Evolutionary conservation across 2,113 vertebrate genomes (phyloP).

Genomic region (Mesitornis unicolor): DNA sequence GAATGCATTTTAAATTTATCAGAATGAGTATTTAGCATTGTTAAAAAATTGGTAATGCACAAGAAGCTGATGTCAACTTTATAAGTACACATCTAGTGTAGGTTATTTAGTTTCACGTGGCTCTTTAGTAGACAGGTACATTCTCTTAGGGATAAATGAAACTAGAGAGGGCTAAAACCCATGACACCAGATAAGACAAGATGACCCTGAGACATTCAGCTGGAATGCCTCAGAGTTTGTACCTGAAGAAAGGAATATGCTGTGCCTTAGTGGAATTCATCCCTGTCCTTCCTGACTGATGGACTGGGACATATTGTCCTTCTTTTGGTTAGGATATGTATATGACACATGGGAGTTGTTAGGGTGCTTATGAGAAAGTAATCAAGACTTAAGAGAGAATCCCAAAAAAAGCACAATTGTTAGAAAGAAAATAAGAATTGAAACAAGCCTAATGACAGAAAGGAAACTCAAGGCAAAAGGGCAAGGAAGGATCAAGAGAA

Average conservation of each 20-base stretch:
- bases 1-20: background rate
- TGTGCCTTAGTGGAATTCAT: background rate
- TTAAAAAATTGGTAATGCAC: background rate
- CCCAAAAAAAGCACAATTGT: background rate
- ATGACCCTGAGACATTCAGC: background rate
- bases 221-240: background rate
- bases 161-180: background rate
- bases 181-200: background rate
- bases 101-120: background rate
- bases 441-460: background rate
- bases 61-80: background rate
- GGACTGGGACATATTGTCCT: background rate
- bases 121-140: background rate
- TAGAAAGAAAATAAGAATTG: background rate
- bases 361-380: background rate
- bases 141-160: background rate
- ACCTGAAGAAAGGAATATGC: background rate
- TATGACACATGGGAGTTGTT: background rate
- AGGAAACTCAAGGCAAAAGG: background rate
- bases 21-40: background rate
- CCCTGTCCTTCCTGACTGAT: background rate
- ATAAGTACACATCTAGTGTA: background rate
- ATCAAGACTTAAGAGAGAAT: background rate
- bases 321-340: rapidly evolving
- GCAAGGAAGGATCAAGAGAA: background rate